Conservation (phyloP, 2,113 vertebrate species). For the Symphodus melops region DNA sequence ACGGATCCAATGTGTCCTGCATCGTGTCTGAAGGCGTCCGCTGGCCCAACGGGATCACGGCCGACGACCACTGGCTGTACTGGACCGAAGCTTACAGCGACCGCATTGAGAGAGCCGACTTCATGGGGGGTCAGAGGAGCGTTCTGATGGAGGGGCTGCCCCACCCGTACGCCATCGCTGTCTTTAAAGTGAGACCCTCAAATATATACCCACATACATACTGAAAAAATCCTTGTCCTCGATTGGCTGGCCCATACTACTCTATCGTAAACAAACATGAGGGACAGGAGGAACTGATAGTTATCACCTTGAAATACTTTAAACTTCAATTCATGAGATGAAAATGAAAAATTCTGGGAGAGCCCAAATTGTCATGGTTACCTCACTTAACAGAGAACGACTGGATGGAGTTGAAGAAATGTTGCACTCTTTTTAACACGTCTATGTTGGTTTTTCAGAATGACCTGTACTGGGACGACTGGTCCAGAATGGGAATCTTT, state of each 20-base stretch:
- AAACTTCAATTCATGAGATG: too few relatives aligned
- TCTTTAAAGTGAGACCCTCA: slow-evolving; percentile 89
- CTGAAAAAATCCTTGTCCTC: not conserved
- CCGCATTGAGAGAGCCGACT: slow-evolving; percentile 92
- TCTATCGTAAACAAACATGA: too few relatives aligned
- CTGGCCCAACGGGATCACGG: slow-evolving; percentile 96
- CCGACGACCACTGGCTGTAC: slow-evolving; percentile 94
- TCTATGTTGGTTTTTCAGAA: slow-evolving; percentile 81
- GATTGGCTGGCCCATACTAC: too few relatives aligned
- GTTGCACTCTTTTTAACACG: not conserved
- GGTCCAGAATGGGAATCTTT: slow-evolving; percentile 97
- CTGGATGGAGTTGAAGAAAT: not conserved
- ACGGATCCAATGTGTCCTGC: slow-evolving; percentile 86
- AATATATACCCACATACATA: not conserved
- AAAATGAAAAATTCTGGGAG: too few relatives aligned
- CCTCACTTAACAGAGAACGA: too few relatives aligned
- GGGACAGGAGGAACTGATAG: too few relatives aligned
- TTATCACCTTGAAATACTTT: too few relatives aligned
- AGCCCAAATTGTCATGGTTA: too few relatives aligned
- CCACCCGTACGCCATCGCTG: slow-evolving; percentile 96
- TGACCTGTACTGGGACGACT: slow-evolving; percentile 98
- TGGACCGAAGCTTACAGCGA: slow-evolving; percentile 98
- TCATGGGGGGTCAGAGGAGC: slow-evolving; percentile 87
- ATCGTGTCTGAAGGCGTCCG: slow-evolving; percentile 91
- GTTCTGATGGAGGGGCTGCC: slow-evolving; percentile 94